These are phyloP conservation scores for Eustalomyia histrio DNA, from an alignment of 2,888 invertebrate species.

Conservation along the genomic window DNA sequence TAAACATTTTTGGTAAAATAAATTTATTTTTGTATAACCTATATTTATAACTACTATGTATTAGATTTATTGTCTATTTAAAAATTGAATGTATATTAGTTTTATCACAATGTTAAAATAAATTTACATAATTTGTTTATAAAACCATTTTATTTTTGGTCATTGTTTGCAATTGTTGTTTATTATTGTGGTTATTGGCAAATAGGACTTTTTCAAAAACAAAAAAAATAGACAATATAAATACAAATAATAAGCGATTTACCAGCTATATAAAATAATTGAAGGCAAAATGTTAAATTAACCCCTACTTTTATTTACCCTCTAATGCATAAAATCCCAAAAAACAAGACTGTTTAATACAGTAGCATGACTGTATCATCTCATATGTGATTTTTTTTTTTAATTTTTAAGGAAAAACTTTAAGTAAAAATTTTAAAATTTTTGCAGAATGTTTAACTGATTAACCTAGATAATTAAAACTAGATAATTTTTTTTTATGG, in stretches of 20 bases:
- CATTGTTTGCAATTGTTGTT: constrained; percentile 41
- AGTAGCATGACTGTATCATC: no score
- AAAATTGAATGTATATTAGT: constrained; percentile 8
- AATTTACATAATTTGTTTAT: constrained; percentile 53
- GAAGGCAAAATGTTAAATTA: no score
- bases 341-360: no score
- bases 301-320: no score
- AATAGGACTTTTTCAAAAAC: constrained; percentile 14
- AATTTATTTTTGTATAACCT: background rate
- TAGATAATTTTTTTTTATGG: no score
- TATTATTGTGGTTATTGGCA: constrained; percentile 45
- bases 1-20: background rate
- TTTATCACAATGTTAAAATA: constrained; percentile 50
- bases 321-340: no score
- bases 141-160: constrained; percentile 21
- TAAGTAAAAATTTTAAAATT: no score
- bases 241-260: constrained; percentile 21
- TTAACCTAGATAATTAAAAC: no score
- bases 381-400: no score
- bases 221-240: constrained; percentile 6
- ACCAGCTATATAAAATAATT: constrained; percentile 1
- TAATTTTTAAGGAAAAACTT: no score
- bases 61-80: background rate
- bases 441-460: no score
- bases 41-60: background rate